Conservation (phyloP, 2,888 invertebrate genomes). For the Athalia circularis region DNA sequence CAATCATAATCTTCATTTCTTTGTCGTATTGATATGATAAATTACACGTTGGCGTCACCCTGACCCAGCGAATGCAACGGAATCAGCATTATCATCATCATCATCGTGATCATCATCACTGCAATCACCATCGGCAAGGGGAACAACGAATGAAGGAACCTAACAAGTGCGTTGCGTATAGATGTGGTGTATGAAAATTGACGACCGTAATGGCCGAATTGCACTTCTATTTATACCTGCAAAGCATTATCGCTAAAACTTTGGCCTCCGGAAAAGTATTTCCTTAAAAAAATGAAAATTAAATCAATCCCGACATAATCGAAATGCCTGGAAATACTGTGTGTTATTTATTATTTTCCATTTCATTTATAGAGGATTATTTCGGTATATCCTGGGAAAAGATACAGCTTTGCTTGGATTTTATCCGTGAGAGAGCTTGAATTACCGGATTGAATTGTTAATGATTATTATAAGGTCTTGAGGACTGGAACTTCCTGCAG, state of each 20-base stretch:
- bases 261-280: too few species aligned
- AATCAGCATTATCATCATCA: not conserved
- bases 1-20: conserved; percentile 1
- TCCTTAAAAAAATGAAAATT: too few species aligned
- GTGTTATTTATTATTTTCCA: too few species aligned
- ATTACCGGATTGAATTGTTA: not conserved
- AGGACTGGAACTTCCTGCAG: conserved; percentile 9
- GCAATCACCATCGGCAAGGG: not conserved
- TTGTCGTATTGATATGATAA: conserved; percentile 4
- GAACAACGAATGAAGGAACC: not conserved
- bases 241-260: not conserved
- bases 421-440: not conserved
- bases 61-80: conserved; percentile 19
- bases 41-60: conserved; percentile 34
- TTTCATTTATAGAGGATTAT: too few species aligned
- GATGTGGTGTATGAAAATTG: conserved; percentile 21
- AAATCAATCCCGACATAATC: too few species aligned
- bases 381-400: not conserved
- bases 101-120: not conserved
- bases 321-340: too few species aligned
- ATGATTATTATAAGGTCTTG: conserved; percentile 1
- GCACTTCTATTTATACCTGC: conserved; percentile 11
- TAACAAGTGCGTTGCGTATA: conserved; percentile 20
- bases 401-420: not conserved
- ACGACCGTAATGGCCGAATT: conserved; percentile 1